Percentiles rank a stretch among this genome's conserved stretches.
Conservation (phyloP, 2,888 invertebrate genomes). For the Macrophya annulata region DNA sequence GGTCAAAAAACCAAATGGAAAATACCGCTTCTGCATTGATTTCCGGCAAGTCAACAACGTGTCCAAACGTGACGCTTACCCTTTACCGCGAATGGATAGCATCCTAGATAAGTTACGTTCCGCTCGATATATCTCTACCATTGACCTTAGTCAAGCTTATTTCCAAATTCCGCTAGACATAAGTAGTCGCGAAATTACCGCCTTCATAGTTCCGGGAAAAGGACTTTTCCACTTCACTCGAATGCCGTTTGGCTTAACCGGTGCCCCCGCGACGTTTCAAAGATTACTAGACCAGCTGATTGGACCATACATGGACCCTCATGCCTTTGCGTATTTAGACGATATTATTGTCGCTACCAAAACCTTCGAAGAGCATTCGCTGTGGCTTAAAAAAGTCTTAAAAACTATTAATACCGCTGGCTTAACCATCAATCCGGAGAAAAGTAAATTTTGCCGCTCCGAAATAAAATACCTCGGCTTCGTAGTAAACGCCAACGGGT, state of each 20-base stretch:
- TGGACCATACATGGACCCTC: constrained; percentile 62
- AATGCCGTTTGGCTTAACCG: constrained; percentile 1
- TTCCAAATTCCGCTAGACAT: constrained; percentile 60
- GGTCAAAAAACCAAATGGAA: no score
- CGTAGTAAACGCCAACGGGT: background rate
- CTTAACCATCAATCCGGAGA: constrained; percentile 61
- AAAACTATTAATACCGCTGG: constrained; percentile 58
- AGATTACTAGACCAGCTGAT: constrained; percentile 2
- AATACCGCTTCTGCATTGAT: no score
- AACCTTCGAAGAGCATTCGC: constrained; percentile 63
- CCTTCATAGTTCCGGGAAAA: constrained; percentile 62
- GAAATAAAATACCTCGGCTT: constrained; percentile 59
- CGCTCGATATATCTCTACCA: no score
- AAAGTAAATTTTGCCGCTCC: constrained; percentile 63
- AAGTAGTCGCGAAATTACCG: constrained; percentile 60
- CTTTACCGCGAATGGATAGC: no score
- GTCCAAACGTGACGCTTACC: no score
- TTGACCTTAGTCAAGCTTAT: no score
- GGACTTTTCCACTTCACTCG: constrained; percentile 64
- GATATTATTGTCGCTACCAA: constrained; percentile 63
- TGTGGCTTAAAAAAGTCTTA: constrained; percentile 61
- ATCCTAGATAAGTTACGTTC: no score
- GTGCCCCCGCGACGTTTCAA: constrained; percentile 29
- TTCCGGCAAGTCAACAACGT: no score
- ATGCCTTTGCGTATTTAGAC: constrained; percentile 66